A percentile compares a stretch with the other conserved stretches of the same genome.
phyloP scores from a whole-genome alignment of 2,797 vertebrate species.

The Pipistrellus pipistrellus region DNA sequence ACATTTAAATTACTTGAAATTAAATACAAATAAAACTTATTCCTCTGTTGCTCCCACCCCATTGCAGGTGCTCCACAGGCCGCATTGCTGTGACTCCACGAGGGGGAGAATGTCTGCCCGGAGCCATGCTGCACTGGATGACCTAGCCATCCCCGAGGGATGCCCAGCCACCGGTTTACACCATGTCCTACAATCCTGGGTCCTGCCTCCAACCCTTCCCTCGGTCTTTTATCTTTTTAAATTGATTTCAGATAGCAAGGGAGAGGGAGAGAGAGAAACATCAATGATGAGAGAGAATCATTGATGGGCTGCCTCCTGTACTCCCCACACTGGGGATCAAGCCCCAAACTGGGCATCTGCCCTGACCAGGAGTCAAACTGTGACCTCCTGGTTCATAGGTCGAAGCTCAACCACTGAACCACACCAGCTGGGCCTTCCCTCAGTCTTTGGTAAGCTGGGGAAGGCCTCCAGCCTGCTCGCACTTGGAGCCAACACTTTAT shows the following conservation, averaged over 20 bases:
- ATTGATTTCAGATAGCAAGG: no score
- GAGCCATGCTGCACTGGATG: fast-evolving
- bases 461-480: no score
- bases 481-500: background rate
- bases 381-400: no score
- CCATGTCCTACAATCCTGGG: background rate
- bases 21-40: background rate
- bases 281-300: no score
- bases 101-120: background rate
- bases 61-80: background rate
- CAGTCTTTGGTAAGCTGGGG: no score
- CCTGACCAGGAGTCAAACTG: no score
- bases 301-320: no score
- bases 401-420: no score
- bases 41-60: background rate
- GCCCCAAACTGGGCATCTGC: no score
- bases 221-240: background rate
- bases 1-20: background rate
- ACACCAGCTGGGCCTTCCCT: background rate
- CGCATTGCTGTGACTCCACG: fast-evolving
- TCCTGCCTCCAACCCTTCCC: background rate
- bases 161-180: background rate
- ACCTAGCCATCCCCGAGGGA: background rate
- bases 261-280: no score
- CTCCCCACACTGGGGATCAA: no score